Evolutionary conservation across 2,888 invertebrate genomes (phyloP).

Genomic region (Eledone cirrhosa): DNA sequence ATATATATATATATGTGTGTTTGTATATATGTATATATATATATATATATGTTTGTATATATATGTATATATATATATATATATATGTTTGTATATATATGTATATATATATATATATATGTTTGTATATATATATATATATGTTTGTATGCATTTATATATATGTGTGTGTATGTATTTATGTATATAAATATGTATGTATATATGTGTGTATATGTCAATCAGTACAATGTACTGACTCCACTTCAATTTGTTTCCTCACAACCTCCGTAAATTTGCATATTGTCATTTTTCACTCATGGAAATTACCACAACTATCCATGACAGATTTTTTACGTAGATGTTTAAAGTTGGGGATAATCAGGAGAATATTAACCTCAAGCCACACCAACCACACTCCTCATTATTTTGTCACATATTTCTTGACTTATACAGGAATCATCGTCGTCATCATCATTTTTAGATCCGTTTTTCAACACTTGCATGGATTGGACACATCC

Average conservation of each 20-base stretch:
- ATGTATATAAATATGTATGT: background rate
- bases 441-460: too few species aligned
- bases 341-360: too few species aligned
- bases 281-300: too few species aligned
- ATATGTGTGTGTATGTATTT: background rate
- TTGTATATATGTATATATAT: background rate
- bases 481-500: too few species aligned
- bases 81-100: background rate
- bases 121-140: background rate
- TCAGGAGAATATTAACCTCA: too few species aligned
- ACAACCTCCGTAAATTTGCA: too few species aligned
- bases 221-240: background rate
- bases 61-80: background rate
- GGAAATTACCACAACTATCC: too few species aligned
- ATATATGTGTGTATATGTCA: background rate
- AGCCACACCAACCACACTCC: too few species aligned
- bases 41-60: background rate
- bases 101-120: background rate
- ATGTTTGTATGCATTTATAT: background rate
- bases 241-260: background rate
- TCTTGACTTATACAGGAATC: too few species aligned
- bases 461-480: too few species aligned
- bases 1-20: slow-evolving; percentile 2
- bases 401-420: too few species aligned
- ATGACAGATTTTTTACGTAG: too few species aligned